A percentile compares a stretch with the other conserved stretches of the same genome.
These are phyloP conservation scores for Acanthopleura granulata DNA, from an alignment of 2,888 invertebrate species.

Conservation along the genomic window DNA sequence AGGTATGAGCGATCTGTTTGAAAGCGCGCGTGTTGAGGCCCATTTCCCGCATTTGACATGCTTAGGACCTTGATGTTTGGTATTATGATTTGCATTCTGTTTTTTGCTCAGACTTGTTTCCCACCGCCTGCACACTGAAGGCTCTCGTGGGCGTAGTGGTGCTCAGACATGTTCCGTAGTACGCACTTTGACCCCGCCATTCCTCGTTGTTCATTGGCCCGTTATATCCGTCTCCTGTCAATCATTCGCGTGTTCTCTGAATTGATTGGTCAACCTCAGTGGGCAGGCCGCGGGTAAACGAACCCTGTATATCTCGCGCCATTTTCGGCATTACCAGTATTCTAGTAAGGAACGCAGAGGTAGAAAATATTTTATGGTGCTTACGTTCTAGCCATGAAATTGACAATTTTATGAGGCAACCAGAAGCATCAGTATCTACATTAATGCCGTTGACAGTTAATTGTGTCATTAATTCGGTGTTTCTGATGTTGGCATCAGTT, in stretches of 20 bases:
- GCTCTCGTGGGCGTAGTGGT: background rate
- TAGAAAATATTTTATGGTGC: background rate
- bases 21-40: conserved; percentile 6
- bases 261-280: background rate
- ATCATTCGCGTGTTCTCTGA: background rate
- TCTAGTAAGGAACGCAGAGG: background rate
- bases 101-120: background rate
- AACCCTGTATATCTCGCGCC: conserved; percentile 11
- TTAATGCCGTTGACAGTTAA: background rate
- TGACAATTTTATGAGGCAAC: background rate
- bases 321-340: background rate
- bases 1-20: background rate
- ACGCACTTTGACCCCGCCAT: conserved; percentile 1
- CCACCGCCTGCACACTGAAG: background rate
- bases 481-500: too few species aligned
- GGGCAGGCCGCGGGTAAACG: conserved; percentile 15
- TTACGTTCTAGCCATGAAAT: background rate
- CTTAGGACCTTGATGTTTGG: background rate
- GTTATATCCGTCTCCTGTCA: background rate
- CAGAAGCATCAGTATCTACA: background rate
- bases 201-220: background rate
- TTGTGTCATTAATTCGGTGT: too few species aligned
- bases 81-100: background rate
- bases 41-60: conserved; percentile 8
- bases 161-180: conserved; percentile 11